Evolutionary conservation across 1,140 invertebrate genomes (phyloP).

Genomic region (Lucilia cuprina): DNA sequence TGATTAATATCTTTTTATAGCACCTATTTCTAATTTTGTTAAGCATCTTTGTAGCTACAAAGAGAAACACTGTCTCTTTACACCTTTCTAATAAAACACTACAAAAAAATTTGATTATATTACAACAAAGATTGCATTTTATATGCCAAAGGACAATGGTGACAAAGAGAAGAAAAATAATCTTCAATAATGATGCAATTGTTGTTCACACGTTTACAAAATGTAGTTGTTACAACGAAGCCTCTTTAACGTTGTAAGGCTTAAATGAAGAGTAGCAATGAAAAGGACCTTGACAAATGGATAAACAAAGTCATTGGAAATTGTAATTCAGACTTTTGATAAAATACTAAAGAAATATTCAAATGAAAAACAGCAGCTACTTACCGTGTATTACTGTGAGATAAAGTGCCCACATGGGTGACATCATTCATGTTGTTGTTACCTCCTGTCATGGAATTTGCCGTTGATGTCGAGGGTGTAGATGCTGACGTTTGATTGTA

Average conservation of each 20-base stretch:
- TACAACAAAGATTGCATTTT: neutral
- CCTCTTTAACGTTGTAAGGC: no score
- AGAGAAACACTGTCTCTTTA: no score
- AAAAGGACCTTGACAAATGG: neutral
- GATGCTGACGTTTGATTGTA: slow-evolving; percentile 36
- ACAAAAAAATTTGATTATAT: neutral
- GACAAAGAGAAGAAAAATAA: neutral
- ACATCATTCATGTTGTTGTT: neutral
- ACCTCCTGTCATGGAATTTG: neutral
- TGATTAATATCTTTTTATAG: no score
- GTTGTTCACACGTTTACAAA: neutral
- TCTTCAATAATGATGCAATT: slow-evolving; percentile 5
- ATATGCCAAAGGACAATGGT: neutral
- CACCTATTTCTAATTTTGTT: no score
- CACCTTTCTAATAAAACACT: no score
- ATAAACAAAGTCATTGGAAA: no score
- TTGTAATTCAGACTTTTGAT: no score
- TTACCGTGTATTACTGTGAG: slow-evolving; percentile 45
- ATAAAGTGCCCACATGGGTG: slow-evolving; percentile 2
- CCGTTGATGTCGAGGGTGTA: neutral
- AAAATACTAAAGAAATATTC: neutral
- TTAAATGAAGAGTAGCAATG: neutral
- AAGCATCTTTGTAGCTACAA: no score
- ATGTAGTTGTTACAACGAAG: neutral
- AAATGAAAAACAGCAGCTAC: neutral